Conservation (phyloP, 1,140 invertebrate genomes). For the Papilio glaucus region DNA sequence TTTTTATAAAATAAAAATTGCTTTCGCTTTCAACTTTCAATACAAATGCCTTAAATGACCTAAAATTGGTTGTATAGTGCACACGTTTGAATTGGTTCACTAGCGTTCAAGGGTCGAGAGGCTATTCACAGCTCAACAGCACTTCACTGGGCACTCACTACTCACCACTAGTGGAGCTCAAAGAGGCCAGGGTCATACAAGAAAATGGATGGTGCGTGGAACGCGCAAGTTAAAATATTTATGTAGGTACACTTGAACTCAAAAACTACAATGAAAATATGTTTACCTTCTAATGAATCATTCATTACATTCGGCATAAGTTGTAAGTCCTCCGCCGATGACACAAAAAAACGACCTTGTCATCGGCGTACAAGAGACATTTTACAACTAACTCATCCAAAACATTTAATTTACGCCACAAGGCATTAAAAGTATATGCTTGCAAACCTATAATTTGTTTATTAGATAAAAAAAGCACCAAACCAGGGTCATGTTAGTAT, state of each 20-base stretch:
- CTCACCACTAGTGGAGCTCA: conserved; percentile 15
- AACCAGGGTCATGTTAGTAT: no score
- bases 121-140: neutral
- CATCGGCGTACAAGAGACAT: no score
- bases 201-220: conserved; percentile 6
- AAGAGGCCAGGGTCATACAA: conserved; percentile 8
- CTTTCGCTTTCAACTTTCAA: neutral
- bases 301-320: no score
- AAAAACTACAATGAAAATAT: neutral
- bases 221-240: neutral
- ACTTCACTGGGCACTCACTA: neutral
- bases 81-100: conserved; percentile 15
- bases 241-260: neutral
- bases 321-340: no score
- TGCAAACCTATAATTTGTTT: no score
- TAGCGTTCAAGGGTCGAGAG: conserved; percentile 12
- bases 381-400: no score
- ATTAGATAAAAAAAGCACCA: no score
- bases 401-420: no score
- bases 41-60: neutral
- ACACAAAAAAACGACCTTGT: no score
- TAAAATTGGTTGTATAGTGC: conserved; percentile 1
- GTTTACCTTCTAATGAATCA: no score
- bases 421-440: no score
- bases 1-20: neutral